Evolutionary conservation across 2,797 vertebrate genomes (phyloP).

Genomic region (Myiothlypis coronata): DNA sequence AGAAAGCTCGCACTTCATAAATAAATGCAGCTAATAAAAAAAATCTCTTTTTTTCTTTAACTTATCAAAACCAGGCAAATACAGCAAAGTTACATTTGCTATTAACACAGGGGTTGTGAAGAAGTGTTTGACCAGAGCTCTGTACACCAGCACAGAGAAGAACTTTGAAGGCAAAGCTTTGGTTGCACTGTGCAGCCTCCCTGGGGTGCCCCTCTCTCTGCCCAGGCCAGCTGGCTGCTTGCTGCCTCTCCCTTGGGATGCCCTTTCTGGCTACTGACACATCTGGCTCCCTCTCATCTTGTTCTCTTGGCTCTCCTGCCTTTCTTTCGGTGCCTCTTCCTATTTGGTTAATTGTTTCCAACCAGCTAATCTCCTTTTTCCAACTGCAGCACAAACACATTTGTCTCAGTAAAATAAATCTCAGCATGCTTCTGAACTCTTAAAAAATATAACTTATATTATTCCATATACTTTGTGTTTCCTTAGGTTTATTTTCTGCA

Average conservation of each 20-base stretch:
- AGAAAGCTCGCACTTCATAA: conserved; percentile 25
- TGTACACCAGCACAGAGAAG: not conserved
- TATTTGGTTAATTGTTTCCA: not conserved
- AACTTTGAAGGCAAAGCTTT: not conserved
- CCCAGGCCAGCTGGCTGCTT: not conserved
- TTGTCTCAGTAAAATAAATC: not conserved
- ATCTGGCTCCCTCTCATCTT: not conserved
- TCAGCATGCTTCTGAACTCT: not conserved
- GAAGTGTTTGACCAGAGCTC: not conserved
- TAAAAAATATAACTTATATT: not conserved
- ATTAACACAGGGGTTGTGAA: not conserved
- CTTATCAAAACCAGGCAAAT: not conserved
- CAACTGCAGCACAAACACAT: not conserved
- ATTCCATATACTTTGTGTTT: not conserved
- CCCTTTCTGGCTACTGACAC: not conserved
- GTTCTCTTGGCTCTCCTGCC: not conserved
- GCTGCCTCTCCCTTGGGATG: not conserved
- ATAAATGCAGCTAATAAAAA: conserved; percentile 16
- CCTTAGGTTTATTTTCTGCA: not conserved
- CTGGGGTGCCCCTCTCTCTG: not conserved
- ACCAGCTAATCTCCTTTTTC: not conserved
- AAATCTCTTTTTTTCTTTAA: not conserved
- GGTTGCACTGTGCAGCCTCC: not conserved
- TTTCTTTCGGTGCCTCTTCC: not conserved
- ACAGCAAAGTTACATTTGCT: not conserved